These are phyloP conservation scores for Heteromyza rotundicornis DNA, from an alignment of 2,888 invertebrate species.

Conservation along the genomic window DNA sequence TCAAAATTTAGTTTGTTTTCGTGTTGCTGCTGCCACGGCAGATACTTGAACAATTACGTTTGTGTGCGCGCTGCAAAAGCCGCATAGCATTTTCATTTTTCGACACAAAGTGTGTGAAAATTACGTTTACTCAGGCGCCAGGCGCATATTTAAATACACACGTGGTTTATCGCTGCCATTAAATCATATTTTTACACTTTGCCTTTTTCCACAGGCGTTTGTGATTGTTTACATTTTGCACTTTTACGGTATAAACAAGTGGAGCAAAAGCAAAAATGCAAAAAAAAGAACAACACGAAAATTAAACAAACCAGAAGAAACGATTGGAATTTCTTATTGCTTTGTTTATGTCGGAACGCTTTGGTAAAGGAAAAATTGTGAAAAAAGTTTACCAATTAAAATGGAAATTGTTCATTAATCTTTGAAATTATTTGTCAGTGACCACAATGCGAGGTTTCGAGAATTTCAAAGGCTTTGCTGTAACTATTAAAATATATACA, in stretches of 20 bases:
- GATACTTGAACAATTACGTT: not conserved
- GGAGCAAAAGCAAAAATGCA: slow-evolving; percentile 15
- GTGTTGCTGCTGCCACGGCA: not conserved
- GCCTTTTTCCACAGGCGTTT: slow-evolving; percentile 47
- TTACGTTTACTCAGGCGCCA: slow-evolving; percentile 63
- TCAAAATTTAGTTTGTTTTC: not conserved
- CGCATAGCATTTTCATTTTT: not conserved
- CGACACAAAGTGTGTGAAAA: slow-evolving; percentile 45
- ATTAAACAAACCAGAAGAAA: no score
- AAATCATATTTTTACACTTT: slow-evolving; percentile 62
- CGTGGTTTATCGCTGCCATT: slow-evolving; percentile 63
- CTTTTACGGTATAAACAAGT: slow-evolving; percentile 51
- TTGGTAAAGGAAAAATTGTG: no score
- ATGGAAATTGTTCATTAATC: no score
- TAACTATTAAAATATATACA: no score
- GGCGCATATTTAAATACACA: slow-evolving; percentile 63
- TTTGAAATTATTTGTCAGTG: no score
- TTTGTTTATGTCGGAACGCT: no score
- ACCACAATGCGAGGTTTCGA: no score
- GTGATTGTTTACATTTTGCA: slow-evolving; percentile 59
- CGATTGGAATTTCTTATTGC: no score
- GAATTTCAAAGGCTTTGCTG: no score
- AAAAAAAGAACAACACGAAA: not conserved
- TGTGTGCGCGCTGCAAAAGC: not conserved
- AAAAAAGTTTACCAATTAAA: no score